Percentiles rank a stretch among this genome's conserved stretches.
Conservation (phyloP, 1,140 invertebrate genomes). For the Akabosia matsudoensis region DNA sequence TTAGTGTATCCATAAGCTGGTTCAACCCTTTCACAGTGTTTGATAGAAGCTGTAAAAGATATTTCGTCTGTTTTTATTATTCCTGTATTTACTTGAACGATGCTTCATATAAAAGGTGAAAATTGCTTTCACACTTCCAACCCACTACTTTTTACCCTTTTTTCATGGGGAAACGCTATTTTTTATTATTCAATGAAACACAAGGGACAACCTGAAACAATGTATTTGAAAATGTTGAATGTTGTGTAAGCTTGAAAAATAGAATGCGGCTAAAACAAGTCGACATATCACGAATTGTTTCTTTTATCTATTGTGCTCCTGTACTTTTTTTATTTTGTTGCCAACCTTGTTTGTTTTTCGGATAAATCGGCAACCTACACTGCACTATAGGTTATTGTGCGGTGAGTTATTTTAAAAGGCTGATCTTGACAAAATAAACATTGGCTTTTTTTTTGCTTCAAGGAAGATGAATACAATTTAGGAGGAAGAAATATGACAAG, state of each 20-base stretch:
- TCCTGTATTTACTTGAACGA: neutral
- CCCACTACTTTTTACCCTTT: neutral
- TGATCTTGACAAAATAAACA: neutral
- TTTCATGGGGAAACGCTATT: no score
- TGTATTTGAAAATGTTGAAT: neutral
- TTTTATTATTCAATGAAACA: no score
- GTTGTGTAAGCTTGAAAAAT: neutral
- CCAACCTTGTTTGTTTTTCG: neutral
- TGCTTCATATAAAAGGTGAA: neutral
- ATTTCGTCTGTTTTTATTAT: neutral
- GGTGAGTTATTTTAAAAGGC: neutral
- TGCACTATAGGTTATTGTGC: neutral
- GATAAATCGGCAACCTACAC: no score
- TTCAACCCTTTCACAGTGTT: neutral
- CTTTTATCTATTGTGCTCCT: neutral
- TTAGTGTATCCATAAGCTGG: neutral
- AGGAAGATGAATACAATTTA: neutral
- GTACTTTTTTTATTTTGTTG: neutral
- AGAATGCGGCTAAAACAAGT: neutral
- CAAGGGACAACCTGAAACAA: no score
- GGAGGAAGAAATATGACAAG: neutral
- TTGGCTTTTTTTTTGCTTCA: neutral
- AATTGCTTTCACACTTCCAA: conserved; percentile 1
- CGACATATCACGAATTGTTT: neutral
- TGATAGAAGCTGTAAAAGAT: neutral